Percentiles rank a stretch among this genome's conserved stretches.
Evolutionary conservation across 2,888 invertebrate genomes (phyloP).

Genomic region (Bembecia ichneumoniformis): DNA sequence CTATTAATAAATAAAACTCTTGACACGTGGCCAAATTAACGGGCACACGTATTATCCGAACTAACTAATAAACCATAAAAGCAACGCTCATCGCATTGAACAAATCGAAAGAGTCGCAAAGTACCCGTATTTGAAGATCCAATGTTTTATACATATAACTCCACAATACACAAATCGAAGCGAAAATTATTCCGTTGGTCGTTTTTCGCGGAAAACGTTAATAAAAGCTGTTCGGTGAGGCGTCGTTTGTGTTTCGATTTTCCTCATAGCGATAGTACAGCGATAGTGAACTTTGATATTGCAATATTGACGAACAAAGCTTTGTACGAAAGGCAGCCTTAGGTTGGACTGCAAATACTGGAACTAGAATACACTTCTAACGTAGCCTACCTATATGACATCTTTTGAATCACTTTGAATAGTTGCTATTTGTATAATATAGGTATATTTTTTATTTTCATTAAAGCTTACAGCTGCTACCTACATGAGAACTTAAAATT

Average conservation of each 20-base stretch:
- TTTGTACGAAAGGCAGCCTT: slow-evolving; percentile 15
- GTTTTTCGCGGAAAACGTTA: slow-evolving; percentile 32
- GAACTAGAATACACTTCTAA: too few species aligned
- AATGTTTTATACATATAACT: slow-evolving; percentile 12
- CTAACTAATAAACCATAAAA: neutral
- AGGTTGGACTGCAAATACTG: slow-evolving; percentile 15
- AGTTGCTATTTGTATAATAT: too few species aligned
- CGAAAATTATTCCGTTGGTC: slow-evolving; percentile 31
- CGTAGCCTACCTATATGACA: too few species aligned
- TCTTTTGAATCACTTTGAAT: too few species aligned
- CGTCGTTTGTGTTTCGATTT: slow-evolving; percentile 10
- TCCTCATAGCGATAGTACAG: slow-evolving; percentile 4
- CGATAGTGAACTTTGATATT: neutral
- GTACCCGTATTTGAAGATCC: too few species aligned
- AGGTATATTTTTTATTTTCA: too few species aligned
- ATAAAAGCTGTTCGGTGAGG: slow-evolving; percentile 35
- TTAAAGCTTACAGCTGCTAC: too few species aligned
- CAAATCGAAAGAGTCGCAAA: too few species aligned
- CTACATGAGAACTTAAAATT: too few species aligned
- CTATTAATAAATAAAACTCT: slow-evolving; percentile 12
- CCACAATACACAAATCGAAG: slow-evolving; percentile 21
- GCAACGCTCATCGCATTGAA: neutral
- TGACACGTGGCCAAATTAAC: slow-evolving; percentile 15
- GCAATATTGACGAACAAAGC: neutral
- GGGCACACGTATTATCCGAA: neutral